These are phyloP conservation scores for Aselliscus stoliczkanus DNA, from an alignment of 2,797 vertebrate genomes.

Conservation along the genomic window DNA sequence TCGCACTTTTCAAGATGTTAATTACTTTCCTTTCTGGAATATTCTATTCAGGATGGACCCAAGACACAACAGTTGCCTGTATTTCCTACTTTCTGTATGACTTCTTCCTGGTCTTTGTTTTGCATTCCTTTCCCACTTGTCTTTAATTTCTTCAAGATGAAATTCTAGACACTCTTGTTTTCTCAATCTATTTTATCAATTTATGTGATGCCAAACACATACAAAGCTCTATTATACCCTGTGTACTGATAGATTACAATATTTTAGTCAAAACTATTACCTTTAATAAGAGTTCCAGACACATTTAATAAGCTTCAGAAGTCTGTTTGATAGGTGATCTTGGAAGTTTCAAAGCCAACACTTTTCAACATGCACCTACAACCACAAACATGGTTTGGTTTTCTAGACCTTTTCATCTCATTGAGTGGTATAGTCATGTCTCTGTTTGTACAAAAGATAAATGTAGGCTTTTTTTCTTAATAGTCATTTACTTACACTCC, in stretches of 20 bases:
- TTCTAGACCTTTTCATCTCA: neutral
- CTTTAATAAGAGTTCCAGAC: neutral
- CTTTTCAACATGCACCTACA: neutral
- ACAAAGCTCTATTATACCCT: neutral
- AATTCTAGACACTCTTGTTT: neutral
- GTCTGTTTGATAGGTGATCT: neutral
- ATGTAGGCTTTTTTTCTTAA: neutral
- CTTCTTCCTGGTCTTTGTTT: neutral
- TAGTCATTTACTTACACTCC: neutral
- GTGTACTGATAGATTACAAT: neutral
- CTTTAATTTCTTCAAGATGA: neutral
- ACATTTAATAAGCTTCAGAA: neutral
- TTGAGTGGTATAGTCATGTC: neutral
- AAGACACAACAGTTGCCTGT: neutral
- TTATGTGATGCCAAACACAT: neutral
- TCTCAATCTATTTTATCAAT: neutral
- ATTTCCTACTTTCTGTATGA: neutral
- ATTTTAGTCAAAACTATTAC: neutral
- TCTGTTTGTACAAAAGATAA: neutral
- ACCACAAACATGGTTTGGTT: neutral
- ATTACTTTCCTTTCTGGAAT: neutral
- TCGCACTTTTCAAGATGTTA: neutral
- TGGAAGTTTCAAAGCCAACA: neutral
- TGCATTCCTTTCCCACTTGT: neutral
- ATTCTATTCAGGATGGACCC: neutral